Evolutionary conservation across 2,113 vertebrate genomes (phyloP).

Genomic region (Actenoides hombroni): DNA sequence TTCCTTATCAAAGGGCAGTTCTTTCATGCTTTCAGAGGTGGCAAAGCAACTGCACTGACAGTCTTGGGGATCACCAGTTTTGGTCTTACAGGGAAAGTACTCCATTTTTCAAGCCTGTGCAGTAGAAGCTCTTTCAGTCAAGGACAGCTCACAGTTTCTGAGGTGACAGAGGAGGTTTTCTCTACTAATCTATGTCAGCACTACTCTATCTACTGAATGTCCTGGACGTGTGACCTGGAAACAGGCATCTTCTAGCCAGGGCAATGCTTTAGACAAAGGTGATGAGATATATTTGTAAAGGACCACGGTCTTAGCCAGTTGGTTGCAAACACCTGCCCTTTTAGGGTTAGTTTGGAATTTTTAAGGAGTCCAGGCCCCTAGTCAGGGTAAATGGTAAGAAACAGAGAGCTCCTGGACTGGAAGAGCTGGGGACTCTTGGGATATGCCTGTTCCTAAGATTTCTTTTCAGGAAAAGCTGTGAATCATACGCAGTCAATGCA

Average conservation of each 20-base stretch:
- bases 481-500: not conserved
- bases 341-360: not conserved
- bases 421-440: not conserved
- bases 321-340: not conserved
- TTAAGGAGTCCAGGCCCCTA: not conserved
- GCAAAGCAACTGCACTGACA: not conserved
- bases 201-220: not conserved
- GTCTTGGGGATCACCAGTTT: not conserved
- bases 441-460: not conserved
- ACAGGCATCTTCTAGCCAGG: not conserved
- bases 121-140: not conserved
- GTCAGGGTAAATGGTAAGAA: not conserved
- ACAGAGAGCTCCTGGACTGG: not conserved
- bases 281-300: rapidly evolving
- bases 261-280: not conserved
- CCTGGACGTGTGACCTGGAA: not conserved
- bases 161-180: not conserved
- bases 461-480: not conserved
- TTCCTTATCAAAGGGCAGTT: not conserved
- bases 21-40: not conserved
- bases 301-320: not conserved
- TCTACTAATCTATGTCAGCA: not conserved
- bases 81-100: not conserved
- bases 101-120: not conserved
- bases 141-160: not conserved